Base-by-base conservation (phyloP, 64 coral and sea anemone genomes). In the Hydrozoanthus tunicans region DNA sequence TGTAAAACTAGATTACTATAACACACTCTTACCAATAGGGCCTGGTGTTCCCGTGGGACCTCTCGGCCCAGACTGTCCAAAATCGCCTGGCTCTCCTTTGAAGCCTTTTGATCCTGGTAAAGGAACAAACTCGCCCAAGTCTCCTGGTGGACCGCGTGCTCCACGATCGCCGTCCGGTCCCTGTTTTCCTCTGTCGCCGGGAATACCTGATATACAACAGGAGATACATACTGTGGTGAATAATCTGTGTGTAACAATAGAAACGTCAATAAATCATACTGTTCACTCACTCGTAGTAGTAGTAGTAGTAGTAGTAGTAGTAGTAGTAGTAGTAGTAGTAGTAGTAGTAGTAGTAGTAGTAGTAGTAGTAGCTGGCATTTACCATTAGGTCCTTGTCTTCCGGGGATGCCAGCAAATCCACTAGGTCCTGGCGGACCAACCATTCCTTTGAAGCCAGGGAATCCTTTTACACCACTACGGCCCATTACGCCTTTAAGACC, bases 331-430 rank as follows among this genome's bases (percentile, higher is more conserved):
- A 43, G 32, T 2, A 43, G 32, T 43, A 43, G 32, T 43, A 43
- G 32, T 43, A 43, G 32, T 43, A 43, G 32, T 43, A 43, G 32
- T 2, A 43, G 0, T 43, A 43, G 32, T 43, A 43, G 32, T 43
- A 43, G 32, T 43, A 43, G 32, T 43, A 43, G 32, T 43, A 43
- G 32, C 32, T 43, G 32, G 32, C 32, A 58, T 59, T 56, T 57
- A 88, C 84, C 84, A 59, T 67, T 3, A 13, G 9, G 17, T 51
- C 84, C 84, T 74, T 25, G 68, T 59, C 68, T 59, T 56, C 84
- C 84, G 4, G 84, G 84, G 5, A 88, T 70, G n/a, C 84, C 84
- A 27, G 17, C 11, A 88, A 88, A 88, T 13, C 84, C 84, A 58
- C 23, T 1, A 14, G 2, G 54, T 56, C 84, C 84, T 70, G 12